phyloP scores from a whole-genome alignment of 2,797 vertebrate genomes.

The Otolemur crassicaudatus region DNA sequence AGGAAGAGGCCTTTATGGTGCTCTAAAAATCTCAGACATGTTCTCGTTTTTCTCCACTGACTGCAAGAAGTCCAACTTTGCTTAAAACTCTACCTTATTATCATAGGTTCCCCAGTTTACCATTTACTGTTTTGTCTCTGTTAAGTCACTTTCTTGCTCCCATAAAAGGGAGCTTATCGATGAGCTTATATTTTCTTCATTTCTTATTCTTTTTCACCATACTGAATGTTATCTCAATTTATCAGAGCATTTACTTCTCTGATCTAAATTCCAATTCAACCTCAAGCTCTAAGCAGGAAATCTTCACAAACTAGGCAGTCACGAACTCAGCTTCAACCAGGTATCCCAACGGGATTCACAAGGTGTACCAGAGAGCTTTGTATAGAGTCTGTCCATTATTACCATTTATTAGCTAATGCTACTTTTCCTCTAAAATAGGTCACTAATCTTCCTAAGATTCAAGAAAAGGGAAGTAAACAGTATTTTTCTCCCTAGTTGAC shows the following conservation, averaged over 20 bases:
- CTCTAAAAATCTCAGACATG: background rate
- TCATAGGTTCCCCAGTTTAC: background rate
- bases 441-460: constrained; percentile 12
- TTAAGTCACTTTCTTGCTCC: background rate
- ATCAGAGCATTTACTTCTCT: constrained; percentile 43
- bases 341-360: background rate
- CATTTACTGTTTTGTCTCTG: constrained; percentile 2
- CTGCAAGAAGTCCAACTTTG: background rate
- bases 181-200: background rate
- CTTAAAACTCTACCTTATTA: background rate
- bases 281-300: background rate
- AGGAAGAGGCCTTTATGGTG: background rate
- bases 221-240: background rate
- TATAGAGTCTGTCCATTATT: background rate
- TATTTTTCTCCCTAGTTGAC: background rate
- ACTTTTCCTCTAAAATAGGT: background rate
- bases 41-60: background rate
- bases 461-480: constrained; percentile 10
- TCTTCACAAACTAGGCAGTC: background rate
- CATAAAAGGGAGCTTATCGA: background rate
- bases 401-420: constrained; percentile 43
- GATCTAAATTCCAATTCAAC: constrained; percentile 47
- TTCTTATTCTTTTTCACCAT: constrained; percentile 2
- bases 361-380: background rate
- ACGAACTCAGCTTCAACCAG: constrained; percentile 2